Percentiles rank a stretch among this genome's conserved stretches.
phyloP scores from a whole-genome alignment of 2,888 invertebrate genomes.

The Nomada goodeniana region DNA sequence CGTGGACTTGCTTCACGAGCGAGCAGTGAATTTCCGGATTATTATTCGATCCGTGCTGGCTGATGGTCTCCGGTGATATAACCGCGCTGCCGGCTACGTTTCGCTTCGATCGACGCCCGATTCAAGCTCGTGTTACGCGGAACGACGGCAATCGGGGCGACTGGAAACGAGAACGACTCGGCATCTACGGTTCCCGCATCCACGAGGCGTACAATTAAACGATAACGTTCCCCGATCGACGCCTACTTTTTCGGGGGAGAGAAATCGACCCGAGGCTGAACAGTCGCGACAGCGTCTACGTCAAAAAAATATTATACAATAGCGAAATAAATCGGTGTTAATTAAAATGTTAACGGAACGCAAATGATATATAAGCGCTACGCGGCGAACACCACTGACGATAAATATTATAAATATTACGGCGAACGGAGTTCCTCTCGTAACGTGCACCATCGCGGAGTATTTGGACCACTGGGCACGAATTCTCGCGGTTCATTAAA shows the following conservation, averaged over 20 bases:
- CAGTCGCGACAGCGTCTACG: too few species aligned
- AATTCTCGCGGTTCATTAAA: too few species aligned
- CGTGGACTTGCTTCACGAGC: conserved; percentile 5
- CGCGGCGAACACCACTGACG: too few species aligned
- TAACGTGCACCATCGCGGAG: too few species aligned
- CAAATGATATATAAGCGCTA: too few species aligned
- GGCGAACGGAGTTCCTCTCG: too few species aligned
- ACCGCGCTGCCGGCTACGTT: conserved; percentile 10
- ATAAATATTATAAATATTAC: too few species aligned
- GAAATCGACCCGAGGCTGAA: conserved; percentile 17
- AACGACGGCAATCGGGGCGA: conserved; percentile 48
- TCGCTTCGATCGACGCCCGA: conserved; percentile 29
- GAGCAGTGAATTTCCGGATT: conserved; percentile 42
- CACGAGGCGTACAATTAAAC: conserved; percentile 54
- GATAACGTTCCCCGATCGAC: conserved; percentile 59
- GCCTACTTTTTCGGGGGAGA: conserved; percentile 13
- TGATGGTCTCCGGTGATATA: conserved; percentile 17
- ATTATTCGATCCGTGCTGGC: conserved; percentile 46
- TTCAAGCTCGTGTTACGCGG: conserved; percentile 29
- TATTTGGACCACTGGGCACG: too few species aligned
- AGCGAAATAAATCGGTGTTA: too few species aligned
- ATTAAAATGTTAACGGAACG: too few species aligned
- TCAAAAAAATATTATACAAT: too few species aligned
- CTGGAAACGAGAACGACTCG: conserved; percentile 43
- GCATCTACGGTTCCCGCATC: conserved; percentile 37